phyloP scores from a whole-genome alignment of 37 sponge, comb jelly and placozoan genomes.

The Geodia barretti region DNA sequence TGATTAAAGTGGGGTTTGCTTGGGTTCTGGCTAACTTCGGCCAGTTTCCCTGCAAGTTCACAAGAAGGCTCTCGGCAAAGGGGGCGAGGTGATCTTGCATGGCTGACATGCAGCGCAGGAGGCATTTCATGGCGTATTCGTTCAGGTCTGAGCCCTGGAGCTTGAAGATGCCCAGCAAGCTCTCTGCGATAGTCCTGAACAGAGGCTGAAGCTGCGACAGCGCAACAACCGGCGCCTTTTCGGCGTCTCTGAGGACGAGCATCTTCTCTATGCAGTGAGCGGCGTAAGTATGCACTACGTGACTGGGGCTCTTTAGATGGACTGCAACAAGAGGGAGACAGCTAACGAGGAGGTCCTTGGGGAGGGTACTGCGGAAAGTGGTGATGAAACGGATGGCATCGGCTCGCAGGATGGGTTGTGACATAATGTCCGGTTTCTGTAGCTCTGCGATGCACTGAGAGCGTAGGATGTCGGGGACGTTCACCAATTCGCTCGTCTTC shows the following conservation, averaged over 20 bases:
- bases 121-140: constrained; percentile 96
- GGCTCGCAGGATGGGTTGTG: constrained; percentile 86
- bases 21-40: constrained; percentile 88
- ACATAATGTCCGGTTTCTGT: constrained; percentile 44
- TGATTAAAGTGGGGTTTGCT: constrained; percentile 99
- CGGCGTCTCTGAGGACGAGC: constrained; percentile 49
- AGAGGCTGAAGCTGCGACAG: constrained; percentile 68
- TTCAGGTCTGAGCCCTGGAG: constrained; percentile 82
- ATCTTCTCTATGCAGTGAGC: constrained; percentile 95
- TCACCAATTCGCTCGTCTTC: constrained; percentile 88
- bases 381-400: constrained; percentile 89
- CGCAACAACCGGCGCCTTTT: constrained; percentile 27
- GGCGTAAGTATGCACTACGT: constrained; percentile 97
- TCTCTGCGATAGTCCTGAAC: constrained; percentile 59
- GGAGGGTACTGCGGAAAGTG: constrained; percentile 89
- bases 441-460: constrained; percentile 87
- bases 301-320: constrained; percentile 59
- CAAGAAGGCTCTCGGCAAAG: constrained; percentile 65
- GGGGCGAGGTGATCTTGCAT: constrained; percentile 58
- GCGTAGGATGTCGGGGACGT: constrained; percentile 83
- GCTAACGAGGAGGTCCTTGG: constrained; percentile 66
- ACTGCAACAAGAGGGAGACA: constrained; percentile 65
- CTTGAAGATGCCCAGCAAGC: constrained; percentile 73
- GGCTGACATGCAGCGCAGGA: constrained; percentile 78
- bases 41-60: constrained; percentile 77